Percentiles rank a stretch among this genome's conserved stretches.
Evolutionary conservation across 1,140 invertebrate species (phyloP).

Genomic region (Apis cerana): DNA sequence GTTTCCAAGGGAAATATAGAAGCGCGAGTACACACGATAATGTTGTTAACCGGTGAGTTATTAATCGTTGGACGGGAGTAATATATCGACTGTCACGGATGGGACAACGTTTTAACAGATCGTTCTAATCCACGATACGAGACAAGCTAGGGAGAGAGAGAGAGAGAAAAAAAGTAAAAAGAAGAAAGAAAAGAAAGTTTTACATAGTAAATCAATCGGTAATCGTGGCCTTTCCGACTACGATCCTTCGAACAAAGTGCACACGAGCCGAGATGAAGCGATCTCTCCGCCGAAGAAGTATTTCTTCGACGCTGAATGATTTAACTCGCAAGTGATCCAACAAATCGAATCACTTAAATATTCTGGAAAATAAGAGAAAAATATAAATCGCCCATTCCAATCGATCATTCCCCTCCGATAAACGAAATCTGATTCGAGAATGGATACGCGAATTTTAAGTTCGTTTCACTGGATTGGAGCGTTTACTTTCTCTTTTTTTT

Average conservation of each 20-base stretch:
- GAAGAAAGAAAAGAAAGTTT: conserved; percentile 20
- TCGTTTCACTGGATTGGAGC: too few species aligned
- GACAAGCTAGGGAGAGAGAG: neutral
- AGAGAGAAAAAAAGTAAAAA: neutral
- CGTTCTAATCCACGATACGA: conserved; percentile 38
- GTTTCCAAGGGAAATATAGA: neutral
- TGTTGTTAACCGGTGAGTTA: conserved; percentile 28
- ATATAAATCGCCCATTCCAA: neutral
- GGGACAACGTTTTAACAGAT: conserved; percentile 26
- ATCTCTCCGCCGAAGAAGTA: neutral
- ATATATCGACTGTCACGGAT: conserved; percentile 38
- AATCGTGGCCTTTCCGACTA: conserved; percentile 17
- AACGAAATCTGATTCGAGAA: neutral
- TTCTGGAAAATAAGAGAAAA: neutral
- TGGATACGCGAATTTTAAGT: neutral
- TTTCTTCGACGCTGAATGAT: conserved; percentile 37
- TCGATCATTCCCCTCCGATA: too few species aligned
- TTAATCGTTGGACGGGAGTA: conserved; percentile 26
- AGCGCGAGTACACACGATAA: conserved; percentile 4
- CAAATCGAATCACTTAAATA: conserved; percentile 5
- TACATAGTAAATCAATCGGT: conserved; percentile 45
- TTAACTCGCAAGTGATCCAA: neutral
- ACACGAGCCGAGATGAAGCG: conserved; percentile 28
- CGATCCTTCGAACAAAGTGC: neutral
- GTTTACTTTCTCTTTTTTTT: too few species aligned